Evolutionary conservation across 1,140 invertebrate genomes (phyloP), one percentile per base, ranked within the genome.

Genomic region (Trichoplusia ni): DNA sequence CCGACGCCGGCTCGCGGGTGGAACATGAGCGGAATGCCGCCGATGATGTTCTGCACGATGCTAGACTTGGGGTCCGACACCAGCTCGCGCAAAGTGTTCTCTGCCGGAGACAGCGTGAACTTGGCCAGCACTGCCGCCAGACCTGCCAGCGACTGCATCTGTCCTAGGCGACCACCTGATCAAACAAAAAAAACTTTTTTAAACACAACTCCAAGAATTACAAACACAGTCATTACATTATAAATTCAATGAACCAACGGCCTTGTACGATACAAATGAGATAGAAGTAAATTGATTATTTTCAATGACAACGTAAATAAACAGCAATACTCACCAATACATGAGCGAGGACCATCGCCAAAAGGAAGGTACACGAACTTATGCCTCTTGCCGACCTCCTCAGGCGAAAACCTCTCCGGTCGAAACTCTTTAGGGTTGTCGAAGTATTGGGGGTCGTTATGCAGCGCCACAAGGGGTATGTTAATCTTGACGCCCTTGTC

Each of bases 401-500:
- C 86, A 0, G 85, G 79, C 9, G 66, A 60, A 49, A 93, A 94
- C 38, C 93, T 69, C 56, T 94, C 92, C 0, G 93, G 93, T 44
- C 91, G 79, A 63, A 93, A 94, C 14, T 77, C 71, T 7, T 90
- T 73, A 0, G 93, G 93, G 9, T 92, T 78, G 0, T 86, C 84
- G 73, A 91, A 94, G 51, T 92, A 81, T 8, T 84, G 63, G 1
- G 91, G 84, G 80, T 94, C 92, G 11, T 88, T 91, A 33, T 93
- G 93, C 42, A 94, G 69, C 1, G 80, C 81, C 61, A 88, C 91
- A 2, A 90, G 9, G 1, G 86, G 84, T 14, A 92, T 82, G 3
- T 82, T 47, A 2, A 92, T 56, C 1, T 53, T 11, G 1, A 82
- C 79, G 5, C 77, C 81, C 49, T 82, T 63, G 11, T 90, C 85